Percentiles rank a stretch among this genome's conserved stretches.
phyloP scores from a whole-genome alignment of 2,797 vertebrate species.

The Sebastes kiyomatsui region DNA sequence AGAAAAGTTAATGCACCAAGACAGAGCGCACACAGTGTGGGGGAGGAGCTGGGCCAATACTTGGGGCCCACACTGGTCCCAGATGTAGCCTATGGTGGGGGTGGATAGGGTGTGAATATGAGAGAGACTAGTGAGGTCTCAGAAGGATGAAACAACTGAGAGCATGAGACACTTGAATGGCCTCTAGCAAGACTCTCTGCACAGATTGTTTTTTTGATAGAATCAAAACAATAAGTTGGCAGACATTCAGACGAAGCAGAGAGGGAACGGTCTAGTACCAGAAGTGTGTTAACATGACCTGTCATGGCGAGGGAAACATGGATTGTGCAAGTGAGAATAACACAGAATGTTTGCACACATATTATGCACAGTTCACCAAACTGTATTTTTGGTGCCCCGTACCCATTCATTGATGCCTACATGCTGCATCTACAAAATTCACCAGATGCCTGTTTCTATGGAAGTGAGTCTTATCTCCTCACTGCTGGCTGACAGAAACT shows the following conservation, averaged over 20 bases:
- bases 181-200: conserved; percentile 32
- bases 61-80: conserved; percentile 41
- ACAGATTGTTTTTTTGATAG: conserved; percentile 30
- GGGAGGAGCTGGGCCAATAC: conserved; percentile 47
- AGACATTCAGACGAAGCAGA: neutral
- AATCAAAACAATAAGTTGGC: conserved; percentile 44
- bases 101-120: conserved; percentile 8
- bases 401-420: neutral
- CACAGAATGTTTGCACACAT: conserved; percentile 21
- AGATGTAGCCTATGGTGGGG: conserved; percentile 48
- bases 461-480: neutral
- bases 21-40: conserved; percentile 45
- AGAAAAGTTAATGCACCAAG: conserved; percentile 65
- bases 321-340: conserved; percentile 7
- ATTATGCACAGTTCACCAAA: conserved; percentile 34
- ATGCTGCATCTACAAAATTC: conserved; percentile 15
- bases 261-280: conserved; percentile 6
- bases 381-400: conserved; percentile 29
- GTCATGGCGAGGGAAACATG: conserved; percentile 2
- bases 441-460: neutral
- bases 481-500: neutral
- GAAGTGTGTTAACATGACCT: conserved; percentile 16
- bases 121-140: conserved; percentile 14
- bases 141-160: conserved; percentile 30
- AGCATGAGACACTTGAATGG: conserved; percentile 19